phyloP scores from a whole-genome alignment of 2,888 invertebrate genomes.

The Melinaea menophilus region DNA sequence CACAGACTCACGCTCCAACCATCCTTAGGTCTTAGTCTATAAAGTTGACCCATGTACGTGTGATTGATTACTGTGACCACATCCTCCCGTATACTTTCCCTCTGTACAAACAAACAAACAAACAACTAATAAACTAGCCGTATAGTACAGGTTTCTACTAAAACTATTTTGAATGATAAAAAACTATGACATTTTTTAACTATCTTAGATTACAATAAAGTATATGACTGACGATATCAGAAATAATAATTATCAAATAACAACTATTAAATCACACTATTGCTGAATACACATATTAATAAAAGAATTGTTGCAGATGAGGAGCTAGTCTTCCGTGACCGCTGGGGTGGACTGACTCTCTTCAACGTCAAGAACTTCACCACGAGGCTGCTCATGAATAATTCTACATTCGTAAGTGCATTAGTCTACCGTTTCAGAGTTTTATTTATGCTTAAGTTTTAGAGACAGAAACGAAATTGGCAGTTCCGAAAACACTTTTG shows the following conservation, averaged over 20 bases:
- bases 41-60: slow-evolving; percentile 37
- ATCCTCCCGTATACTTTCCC: neutral
- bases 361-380: slow-evolving; percentile 88
- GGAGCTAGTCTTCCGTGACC: slow-evolving; percentile 87
- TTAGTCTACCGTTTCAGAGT: too few species aligned
- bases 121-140: neutral
- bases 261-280: too few species aligned
- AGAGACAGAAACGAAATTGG: too few species aligned
- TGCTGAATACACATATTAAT: too few species aligned
- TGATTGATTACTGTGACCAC: slow-evolving; percentile 37
- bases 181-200: too few species aligned
- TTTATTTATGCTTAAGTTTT: too few species aligned
- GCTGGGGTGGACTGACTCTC: slow-evolving; percentile 86
- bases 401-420: slow-evolving; percentile 88
- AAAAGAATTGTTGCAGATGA: slow-evolving; percentile 78
- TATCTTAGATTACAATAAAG: too few species aligned
- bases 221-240: too few species aligned
- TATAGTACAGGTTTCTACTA: too few species aligned
- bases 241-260: too few species aligned
- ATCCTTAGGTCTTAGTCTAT: slow-evolving; percentile 14
- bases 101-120: neutral
- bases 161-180: too few species aligned
- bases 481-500: too few species aligned
- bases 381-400: slow-evolving; percentile 85
- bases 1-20: neutral